Percentiles rank a stretch among this genome's conserved stretches.
phyloP scores from a whole-genome alignment of 2,888 invertebrate genomes.

The Scaptomyza flava region DNA sequence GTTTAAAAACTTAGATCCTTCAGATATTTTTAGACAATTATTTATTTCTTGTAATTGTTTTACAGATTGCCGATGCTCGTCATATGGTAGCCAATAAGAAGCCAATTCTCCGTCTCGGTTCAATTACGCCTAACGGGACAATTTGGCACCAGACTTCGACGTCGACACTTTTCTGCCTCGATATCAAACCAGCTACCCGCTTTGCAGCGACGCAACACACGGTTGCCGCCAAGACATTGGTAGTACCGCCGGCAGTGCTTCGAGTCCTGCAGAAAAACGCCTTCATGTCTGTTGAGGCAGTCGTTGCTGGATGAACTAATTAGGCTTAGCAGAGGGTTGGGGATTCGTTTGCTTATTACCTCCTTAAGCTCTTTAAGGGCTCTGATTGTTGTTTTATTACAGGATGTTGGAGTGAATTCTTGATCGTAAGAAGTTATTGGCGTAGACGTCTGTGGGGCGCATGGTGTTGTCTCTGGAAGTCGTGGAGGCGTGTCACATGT shows the following conservation, averaged over 20 bases:
- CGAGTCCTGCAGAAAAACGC: constrained; percentile 49
- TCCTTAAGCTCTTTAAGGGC: background rate
- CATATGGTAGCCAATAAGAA: background rate
- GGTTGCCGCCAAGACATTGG: constrained; percentile 44
- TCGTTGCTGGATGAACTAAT: constrained; percentile 32
- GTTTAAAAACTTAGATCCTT: background rate
- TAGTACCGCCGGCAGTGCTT: constrained; percentile 60
- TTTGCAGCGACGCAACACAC: constrained; percentile 40
- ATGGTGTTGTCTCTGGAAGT: background rate
- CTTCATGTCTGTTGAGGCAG: constrained; percentile 43
- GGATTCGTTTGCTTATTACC: background rate
- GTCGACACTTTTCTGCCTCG: constrained; percentile 45
- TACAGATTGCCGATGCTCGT: constrained; percentile 7
- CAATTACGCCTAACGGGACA: constrained; percentile 58
- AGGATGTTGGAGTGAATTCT: constrained; percentile 2
- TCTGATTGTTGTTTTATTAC: background rate
- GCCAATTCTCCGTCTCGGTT: background rate
- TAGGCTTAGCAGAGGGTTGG: constrained; percentile 1
- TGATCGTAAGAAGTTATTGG: constrained; percentile 2
- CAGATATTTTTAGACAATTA: constrained; percentile 11
- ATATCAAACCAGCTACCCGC: constrained; percentile 58
- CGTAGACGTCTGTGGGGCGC: background rate
- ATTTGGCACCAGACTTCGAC: constrained; percentile 46
- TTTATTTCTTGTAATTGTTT: constrained; percentile 10
- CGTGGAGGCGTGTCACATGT: background rate